Percentiles rank a stretch among this genome's conserved stretches.
phyloP scores from a whole-genome alignment of 2,888 invertebrate species.

The Vandiemenella viatica region DNA sequence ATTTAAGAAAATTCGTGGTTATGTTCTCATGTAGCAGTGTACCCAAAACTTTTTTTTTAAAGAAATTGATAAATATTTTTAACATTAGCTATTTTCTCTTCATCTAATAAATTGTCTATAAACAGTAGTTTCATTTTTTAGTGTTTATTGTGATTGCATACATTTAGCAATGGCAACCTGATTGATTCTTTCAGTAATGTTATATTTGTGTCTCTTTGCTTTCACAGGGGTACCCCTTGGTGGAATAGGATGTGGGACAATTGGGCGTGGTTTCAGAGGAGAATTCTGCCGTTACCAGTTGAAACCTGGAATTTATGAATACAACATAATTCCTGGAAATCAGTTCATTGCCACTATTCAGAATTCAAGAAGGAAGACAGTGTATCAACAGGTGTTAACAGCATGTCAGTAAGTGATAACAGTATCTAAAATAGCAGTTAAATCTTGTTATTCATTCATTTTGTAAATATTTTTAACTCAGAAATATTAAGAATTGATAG shows the following conservation, averaged over 20 bases:
- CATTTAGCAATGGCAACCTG: too few species aligned
- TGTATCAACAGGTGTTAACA: slow-evolving; percentile 67
- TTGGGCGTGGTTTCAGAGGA: slow-evolving; percentile 82
- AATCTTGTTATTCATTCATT: background rate
- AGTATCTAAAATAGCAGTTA: background rate
- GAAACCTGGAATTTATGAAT: slow-evolving; percentile 77
- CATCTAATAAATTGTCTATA: slow-evolving; percentile 22
- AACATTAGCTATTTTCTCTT: too few species aligned
- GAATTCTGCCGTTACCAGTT: slow-evolving; percentile 88
- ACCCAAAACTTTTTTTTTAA: too few species aligned
- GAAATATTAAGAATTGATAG: too few species aligned
- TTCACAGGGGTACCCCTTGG: slow-evolving; percentile 64
- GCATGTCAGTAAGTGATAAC: slow-evolving; percentile 47
- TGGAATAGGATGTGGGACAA: slow-evolving; percentile 66
- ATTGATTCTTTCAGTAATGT: too few species aligned
- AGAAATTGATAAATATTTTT: too few species aligned
- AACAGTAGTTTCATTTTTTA: too few species aligned
- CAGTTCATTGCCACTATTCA: slow-evolving; percentile 83
- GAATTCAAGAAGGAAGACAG: slow-evolving; percentile 46
- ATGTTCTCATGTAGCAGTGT: too few species aligned
- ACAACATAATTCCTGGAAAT: slow-evolving; percentile 65
- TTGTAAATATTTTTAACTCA: too few species aligned
- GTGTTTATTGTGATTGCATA: too few species aligned
- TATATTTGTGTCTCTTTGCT: too few species aligned
- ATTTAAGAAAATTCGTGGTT: too few species aligned